Base-by-base conservation (phyloP, 2,113 vertebrate genomes). In the Paraplagusia blochii region DNA sequence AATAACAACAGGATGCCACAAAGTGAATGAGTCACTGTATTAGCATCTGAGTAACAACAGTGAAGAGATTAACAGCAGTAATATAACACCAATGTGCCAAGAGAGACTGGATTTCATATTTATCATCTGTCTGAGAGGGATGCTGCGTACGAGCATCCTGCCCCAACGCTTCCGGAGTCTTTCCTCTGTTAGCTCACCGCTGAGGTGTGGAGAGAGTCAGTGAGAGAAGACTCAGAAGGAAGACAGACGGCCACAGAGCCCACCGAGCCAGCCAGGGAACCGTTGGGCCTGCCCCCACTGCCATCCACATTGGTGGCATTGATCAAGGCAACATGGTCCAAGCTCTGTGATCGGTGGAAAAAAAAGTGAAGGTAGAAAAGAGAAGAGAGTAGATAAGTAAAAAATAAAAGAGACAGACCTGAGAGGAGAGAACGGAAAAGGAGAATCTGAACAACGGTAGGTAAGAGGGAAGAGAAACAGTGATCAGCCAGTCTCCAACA, bases 201-300 rank as follows among this genome's bases (percentile, higher is more conserved):
- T 84, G 94, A 91, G 72, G 90, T 93, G 90, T 91, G 94, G 77
- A 94, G 93, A 80, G 93, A 93, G 89, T 93, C 94, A 92, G 92
- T 89, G 90, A 96, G 85, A 95, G 94, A 93, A 84, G 92, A 87
- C 89, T 93, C 95, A 74, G 93, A 91, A 90, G 94, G 92, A 92
- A 94, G 94, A 93, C 93, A 92, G 92, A 92, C 92, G 88, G 93
- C 83, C 88, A 90, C 89, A 89, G 76, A 92, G 87, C 92, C 93
- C 6, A 87, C 77, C 86, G 90, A 93, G 92, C 87, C 90, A 88
- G 91, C 93, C 89, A 93, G 90, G 87, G 94, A 90, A 79, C 91
- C 89, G 80, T 91, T 90, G 88, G 93, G 90, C 91, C 92, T 90
- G 77, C 91, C 92, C 87, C 78, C 80, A 73, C 90, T 65, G 75